phyloP scores from a whole-genome alignment of 2,888 invertebrate species.

The Drosophila helvetica region DNA sequence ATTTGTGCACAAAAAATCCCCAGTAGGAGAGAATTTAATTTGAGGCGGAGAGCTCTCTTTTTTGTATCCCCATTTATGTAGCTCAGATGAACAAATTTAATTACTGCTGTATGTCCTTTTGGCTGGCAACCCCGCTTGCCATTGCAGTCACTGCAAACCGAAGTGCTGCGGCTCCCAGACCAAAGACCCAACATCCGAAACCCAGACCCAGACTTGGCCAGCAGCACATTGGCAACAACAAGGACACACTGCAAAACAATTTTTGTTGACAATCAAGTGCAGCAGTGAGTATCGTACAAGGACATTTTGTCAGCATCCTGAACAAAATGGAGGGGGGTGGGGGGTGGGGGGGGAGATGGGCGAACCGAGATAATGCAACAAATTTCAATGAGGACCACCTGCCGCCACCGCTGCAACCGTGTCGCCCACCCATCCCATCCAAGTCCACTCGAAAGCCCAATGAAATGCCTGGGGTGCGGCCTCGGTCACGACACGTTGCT shows the following conservation, averaged over 20 bases:
- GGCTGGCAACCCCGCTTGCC: constrained; percentile 55
- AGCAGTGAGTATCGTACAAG: constrained; percentile 61
- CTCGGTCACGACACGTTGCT: constrained; percentile 64
- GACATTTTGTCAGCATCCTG: constrained; percentile 58
- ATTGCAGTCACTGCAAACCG: constrained; percentile 67
- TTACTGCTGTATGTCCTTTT: constrained; percentile 69
- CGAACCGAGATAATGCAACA: constrained; percentile 70
- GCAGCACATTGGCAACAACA: constrained; percentile 21
- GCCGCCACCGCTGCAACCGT: constrained; percentile 35
- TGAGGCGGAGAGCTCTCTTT: constrained; percentile 12
- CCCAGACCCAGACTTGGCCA: neutral
- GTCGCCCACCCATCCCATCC: constrained; percentile 20
- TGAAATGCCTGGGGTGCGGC: constrained; percentile 60
- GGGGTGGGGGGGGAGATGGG: neutral
- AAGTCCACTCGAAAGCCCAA: constrained; percentile 33
- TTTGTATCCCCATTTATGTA: constrained; percentile 31
- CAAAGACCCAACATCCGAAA: constrained; percentile 5
- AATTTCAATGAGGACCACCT: constrained; percentile 69
- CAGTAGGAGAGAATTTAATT: constrained; percentile 47
- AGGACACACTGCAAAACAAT: constrained; percentile 65
- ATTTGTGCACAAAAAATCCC: constrained; percentile 48
- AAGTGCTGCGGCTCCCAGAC: constrained; percentile 50
- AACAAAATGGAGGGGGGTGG: constrained; percentile 17
- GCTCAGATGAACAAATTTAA: constrained; percentile 60
- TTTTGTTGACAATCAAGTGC: constrained; percentile 78